phyloP scores from a whole-genome alignment of 2,113 vertebrate genomes.

The Neolamprologus sp. region DNA sequence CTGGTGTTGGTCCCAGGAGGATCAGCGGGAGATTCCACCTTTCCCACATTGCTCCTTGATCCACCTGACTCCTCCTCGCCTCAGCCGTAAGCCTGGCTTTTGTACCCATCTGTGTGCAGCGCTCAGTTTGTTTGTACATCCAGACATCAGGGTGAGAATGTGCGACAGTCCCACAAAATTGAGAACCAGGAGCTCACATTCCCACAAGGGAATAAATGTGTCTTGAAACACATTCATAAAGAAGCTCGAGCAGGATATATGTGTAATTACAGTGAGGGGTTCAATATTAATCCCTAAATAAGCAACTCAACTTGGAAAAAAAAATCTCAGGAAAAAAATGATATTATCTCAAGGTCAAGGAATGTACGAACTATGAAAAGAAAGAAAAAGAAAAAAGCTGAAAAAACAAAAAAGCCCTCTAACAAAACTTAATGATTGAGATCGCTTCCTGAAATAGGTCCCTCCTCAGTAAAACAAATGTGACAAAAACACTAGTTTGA shows the following conservation, averaged over 20 bases:
- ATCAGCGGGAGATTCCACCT: conserved; percentile 61
- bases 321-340: neutral
- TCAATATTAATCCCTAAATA: neutral
- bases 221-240: neutral
- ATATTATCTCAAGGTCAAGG: neutral
- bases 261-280: neutral
- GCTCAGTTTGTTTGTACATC: conserved; percentile 46
- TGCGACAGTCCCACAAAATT: conserved; percentile 15
- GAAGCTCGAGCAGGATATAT: neutral
- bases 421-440: neutral
- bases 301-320: neutral
- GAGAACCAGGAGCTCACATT: neutral
- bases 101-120: conserved; percentile 23
- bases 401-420: neutral
- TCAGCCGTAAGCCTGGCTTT: conserved; percentile 57
- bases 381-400: neutral
- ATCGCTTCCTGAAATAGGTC: neutral
- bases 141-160: conserved; percentile 36
- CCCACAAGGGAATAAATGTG: conserved; percentile 11
- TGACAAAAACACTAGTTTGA: neutral
- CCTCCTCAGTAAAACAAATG: neutral
- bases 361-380: neutral
- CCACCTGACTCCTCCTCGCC: conserved; percentile 52
- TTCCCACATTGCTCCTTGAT: conserved; percentile 68
- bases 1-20: conserved; percentile 57